These are phyloP conservation scores for Charina bottae DNA, from an alignment of 2,113 vertebrate species.

Conservation along the genomic window DNA sequence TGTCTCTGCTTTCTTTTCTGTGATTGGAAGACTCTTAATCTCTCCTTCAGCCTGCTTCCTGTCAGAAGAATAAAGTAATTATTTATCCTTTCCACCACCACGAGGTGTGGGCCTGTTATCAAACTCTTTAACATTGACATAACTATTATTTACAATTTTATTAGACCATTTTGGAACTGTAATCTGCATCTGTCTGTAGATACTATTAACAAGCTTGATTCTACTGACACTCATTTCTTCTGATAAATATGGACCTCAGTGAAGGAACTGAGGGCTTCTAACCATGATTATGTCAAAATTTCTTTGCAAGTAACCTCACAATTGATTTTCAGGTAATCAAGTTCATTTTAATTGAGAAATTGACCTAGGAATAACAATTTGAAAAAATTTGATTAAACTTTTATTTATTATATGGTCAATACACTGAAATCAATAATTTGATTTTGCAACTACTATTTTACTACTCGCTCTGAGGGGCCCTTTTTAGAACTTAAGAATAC, in stretches of 20 bases:
- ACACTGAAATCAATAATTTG: not conserved
- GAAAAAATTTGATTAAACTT: not conserved
- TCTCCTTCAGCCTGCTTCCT: too few species aligned
- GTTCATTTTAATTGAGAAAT: not conserved
- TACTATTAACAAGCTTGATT: not conserved
- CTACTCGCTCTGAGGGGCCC: too few species aligned
- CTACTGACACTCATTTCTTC: not conserved
- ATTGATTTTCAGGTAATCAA: not conserved
- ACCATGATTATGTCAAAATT: not conserved
- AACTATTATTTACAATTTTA: not conserved
- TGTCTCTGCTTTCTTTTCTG: too few species aligned
- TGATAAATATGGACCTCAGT: not conserved
- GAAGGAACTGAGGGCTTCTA: not conserved
- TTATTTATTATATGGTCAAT: not conserved
- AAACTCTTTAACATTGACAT: too few species aligned
- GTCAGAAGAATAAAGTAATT: too few species aligned
- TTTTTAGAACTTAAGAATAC: too few species aligned
- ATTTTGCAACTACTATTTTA: not conserved
- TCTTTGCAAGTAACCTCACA: not conserved
- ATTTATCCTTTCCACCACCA: too few species aligned
- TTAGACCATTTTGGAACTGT: not conserved
- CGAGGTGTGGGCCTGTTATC: too few species aligned
- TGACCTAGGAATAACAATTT: not conserved
- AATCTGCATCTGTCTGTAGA: not conserved
- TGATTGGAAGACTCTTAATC: too few species aligned